Base-by-base conservation (phyloP, 2,797 vertebrate genomes). In the Falco rusticolus region DNA sequence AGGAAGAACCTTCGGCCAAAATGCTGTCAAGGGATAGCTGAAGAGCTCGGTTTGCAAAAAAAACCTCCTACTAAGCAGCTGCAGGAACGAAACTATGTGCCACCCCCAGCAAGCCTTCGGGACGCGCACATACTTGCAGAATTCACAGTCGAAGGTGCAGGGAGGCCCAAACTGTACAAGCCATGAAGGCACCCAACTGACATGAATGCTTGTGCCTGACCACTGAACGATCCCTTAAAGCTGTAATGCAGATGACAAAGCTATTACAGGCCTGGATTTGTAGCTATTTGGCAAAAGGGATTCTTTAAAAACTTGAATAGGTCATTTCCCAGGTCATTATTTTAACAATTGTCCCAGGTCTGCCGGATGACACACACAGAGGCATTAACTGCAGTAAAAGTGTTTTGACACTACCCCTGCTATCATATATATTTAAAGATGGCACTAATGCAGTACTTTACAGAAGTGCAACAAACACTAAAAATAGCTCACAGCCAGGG, bases 31-130 rank as follows among this genome's bases (percentile, higher is more conserved):
- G 51, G 15, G 19, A 48, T 1, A 68, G 60, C 34, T 18, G 18
- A 93, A 87, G 39, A 33, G 28, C 26, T 77, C 65, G 37, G 10
- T 79, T 77, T 34, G 48, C 19, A 26, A 45, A 70, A 77, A 77
- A 29, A 29, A 24, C 21, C 6, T 70, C 25, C 57, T 37, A 15
- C 6, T 41, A 47, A 59, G 28, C 14, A 85, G 34, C 12, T 48
- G 33, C 29, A 34, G 63, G 50, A 90, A 81, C 5, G 37, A 69
- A 82, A 45, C 0, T 0, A 37, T 0, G 1, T 8, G 43, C 18
- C 17, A 75, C 17, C 31, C n/a, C 50, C 20, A 82, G 60, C 18
- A 70, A 82, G 21, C 59, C 60, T 57, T 15, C 53, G 34, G 31
- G 16, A 74, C 47, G 16, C 0, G 3, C 16, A 68, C 16, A 22